These are phyloP conservation scores for Agrotis clavis DNA, from an alignment of 2,888 invertebrate species.

Conservation along the genomic window DNA sequence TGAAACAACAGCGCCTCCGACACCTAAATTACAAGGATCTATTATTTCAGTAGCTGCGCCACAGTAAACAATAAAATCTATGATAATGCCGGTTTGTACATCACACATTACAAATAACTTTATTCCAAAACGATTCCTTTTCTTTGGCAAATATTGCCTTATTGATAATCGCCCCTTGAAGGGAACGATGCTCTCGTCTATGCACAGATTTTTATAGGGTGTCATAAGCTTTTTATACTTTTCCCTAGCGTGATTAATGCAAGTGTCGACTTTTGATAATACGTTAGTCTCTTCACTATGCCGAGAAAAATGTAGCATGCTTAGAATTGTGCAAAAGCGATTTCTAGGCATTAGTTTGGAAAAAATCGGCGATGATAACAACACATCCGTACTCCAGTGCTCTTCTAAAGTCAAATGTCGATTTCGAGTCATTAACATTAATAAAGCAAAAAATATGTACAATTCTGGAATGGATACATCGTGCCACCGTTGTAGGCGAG, in stretches of 20 bases:
- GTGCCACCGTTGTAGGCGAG: slow-evolving; percentile 45
- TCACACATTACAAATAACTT: too few relatives aligned
- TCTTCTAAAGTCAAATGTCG: slow-evolving; percentile 46
- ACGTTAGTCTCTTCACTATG: slow-evolving; percentile 18
- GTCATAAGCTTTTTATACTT: slow-evolving; percentile 25
- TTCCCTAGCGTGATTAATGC: slow-evolving; percentile 41
- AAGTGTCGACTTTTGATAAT: slow-evolving; percentile 37
- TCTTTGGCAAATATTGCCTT: slow-evolving; percentile 54
- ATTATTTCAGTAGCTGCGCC: slow-evolving; percentile 49
- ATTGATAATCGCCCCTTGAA: slow-evolving; percentile 47
- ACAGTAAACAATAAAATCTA: slow-evolving; percentile 62
- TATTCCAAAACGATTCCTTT: slow-evolving; percentile 33
- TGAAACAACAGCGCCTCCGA: slow-evolving; percentile 46
- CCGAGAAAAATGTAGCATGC: slow-evolving; percentile 26
- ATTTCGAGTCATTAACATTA: slow-evolving; percentile 51
- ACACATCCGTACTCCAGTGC: slow-evolving; percentile 54
- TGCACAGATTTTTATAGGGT: background rate
- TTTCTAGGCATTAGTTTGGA: slow-evolving; percentile 49
- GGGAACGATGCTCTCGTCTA: slow-evolving; percentile 45
- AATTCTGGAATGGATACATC: slow-evolving; percentile 46
- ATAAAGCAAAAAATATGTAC: slow-evolving; percentile 47
- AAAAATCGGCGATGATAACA: slow-evolving; percentile 47
- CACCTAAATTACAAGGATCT: slow-evolving; percentile 42
- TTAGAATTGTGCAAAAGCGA: slow-evolving; percentile 52
- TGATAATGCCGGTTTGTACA: slow-evolving; percentile 49